Percentiles rank a stretch among this genome's conserved stretches.
These are phyloP conservation scores for Erethizon dorsatum DNA, from an alignment of 2,797 vertebrate species.

Conservation along the genomic window DNA sequence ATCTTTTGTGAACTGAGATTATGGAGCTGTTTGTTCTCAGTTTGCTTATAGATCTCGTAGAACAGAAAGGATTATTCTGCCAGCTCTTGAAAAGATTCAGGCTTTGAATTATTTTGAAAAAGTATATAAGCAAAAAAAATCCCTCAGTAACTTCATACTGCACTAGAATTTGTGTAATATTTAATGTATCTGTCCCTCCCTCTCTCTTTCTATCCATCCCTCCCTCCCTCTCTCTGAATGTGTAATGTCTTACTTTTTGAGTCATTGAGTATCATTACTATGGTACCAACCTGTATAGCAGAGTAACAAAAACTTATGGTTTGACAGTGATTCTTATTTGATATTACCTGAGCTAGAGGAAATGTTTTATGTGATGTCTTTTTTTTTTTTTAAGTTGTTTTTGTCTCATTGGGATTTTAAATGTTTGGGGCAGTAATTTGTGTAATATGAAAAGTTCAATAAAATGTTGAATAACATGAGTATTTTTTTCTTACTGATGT, in stretches of 20 bases:
- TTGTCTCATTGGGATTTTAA: conserved; percentile 64
- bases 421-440: conserved; percentile 72
- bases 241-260: conserved; percentile 37
- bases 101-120: conserved; percentile 20
- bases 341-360: conserved; percentile 58
- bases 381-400: conserved; percentile 64
- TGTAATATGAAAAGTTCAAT: conserved; percentile 77
- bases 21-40: neutral
- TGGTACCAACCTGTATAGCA: conserved; percentile 61
- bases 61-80: neutral
- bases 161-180: conserved; percentile 35
- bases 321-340: conserved; percentile 51
- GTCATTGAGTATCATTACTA: conserved; percentile 56
- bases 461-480: conserved; percentile 74
- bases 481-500: conserved; percentile 49
- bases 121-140: neutral
- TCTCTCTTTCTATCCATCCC: neutral
- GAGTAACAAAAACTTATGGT: conserved; percentile 66
- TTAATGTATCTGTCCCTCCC: neutral
- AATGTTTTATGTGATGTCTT: conserved; percentile 32
- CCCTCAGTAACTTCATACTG: neutral
- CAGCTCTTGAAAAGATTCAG: conserved; percentile 4
- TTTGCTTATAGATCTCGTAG: neutral
- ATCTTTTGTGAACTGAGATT: neutral
- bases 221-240: neutral